Evolutionary conservation across 2,888 invertebrate genomes (phyloP).

Genomic region (Amiota mariae): DNA sequence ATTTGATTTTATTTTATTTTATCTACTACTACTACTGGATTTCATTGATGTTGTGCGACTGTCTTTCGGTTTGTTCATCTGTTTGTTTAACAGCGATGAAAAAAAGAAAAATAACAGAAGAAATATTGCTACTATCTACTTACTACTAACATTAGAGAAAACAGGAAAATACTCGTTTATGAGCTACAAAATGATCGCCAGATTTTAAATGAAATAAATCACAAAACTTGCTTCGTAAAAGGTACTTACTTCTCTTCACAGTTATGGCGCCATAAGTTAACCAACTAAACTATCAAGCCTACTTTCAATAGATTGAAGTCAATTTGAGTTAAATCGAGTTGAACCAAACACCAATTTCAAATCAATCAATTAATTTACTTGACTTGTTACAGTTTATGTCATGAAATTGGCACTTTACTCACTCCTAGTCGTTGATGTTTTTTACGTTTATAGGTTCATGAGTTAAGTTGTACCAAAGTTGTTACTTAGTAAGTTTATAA

Average conservation of each 20-base stretch:
- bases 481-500: too few relatives aligned
- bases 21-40: background rate
- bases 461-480: too few relatives aligned
- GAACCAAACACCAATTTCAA: slow-evolving; percentile 18
- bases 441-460: too few relatives aligned
- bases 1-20: slow-evolving; percentile 5
- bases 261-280: background rate
- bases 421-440: background rate
- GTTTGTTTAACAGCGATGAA: background rate
- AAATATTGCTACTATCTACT: slow-evolving; percentile 6
- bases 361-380: slow-evolving; percentile 28
- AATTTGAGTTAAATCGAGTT: too few relatives aligned
- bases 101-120: background rate
- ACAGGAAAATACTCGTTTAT: slow-evolving; percentile 8
- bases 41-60: slow-evolving; percentile 22
- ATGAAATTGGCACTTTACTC: slow-evolving; percentile 14
- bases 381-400: slow-evolving; percentile 25
- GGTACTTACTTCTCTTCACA: background rate
- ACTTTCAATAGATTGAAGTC: background rate
- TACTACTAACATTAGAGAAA: slow-evolving; percentile 20
- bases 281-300: background rate
- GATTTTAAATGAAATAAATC: slow-evolving; percentile 23
- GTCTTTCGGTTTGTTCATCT: background rate
- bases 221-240: slow-evolving; percentile 9
- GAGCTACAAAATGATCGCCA: slow-evolving; percentile 1